phyloP scores from a whole-genome alignment of 2,888 invertebrate species.

The Epirrita christyi region DNA sequence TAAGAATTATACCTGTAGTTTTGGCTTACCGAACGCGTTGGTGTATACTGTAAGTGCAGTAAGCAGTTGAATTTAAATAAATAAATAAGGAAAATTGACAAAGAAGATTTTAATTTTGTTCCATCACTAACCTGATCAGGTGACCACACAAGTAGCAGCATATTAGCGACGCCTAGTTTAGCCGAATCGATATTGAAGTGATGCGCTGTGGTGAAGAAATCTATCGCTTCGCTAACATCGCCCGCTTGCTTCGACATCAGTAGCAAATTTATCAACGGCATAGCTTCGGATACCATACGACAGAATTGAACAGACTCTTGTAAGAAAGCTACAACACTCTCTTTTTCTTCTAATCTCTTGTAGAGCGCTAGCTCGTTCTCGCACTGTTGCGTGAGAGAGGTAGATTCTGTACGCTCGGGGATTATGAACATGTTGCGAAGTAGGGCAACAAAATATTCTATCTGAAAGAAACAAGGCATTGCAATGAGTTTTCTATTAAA shows the following conservation, averaged over 20 bases:
- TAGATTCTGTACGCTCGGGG: conserved; percentile 63
- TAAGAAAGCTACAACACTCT: conserved; percentile 88
- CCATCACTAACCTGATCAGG: conserved; percentile 86
- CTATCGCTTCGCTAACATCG: conserved; percentile 95
- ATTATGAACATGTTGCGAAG: conserved; percentile 73
- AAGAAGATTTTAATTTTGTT: too few relatives aligned
- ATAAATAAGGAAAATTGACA: too few relatives aligned
- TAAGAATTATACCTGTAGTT: too few relatives aligned
- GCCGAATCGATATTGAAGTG: conserved; percentile 91
- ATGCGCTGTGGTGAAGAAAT: conserved; percentile 93
- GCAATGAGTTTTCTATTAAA: too few relatives aligned
- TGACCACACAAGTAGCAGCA: conserved; percentile 92
- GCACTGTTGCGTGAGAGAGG: conserved; percentile 66
- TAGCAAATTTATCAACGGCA: conserved; percentile 88
- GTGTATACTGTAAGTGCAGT: too few relatives aligned
- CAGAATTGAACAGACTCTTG: conserved; percentile 86
- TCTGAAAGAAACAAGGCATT: conserved; percentile 60
- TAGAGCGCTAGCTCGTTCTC: conserved; percentile 74
- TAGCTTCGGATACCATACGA: conserved; percentile 70
- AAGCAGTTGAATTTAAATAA: too few relatives aligned
- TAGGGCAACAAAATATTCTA: conserved; percentile 75
- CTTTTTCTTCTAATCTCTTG: conserved; percentile 85
- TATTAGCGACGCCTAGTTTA: conserved; percentile 88
- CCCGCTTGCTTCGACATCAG: conserved; percentile 89
- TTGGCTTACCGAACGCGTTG: too few relatives aligned